These are phyloP conservation scores for Phylloscopus trochilus DNA, from an alignment of 2,113 vertebrate genomes.

Conservation along the genomic window DNA sequence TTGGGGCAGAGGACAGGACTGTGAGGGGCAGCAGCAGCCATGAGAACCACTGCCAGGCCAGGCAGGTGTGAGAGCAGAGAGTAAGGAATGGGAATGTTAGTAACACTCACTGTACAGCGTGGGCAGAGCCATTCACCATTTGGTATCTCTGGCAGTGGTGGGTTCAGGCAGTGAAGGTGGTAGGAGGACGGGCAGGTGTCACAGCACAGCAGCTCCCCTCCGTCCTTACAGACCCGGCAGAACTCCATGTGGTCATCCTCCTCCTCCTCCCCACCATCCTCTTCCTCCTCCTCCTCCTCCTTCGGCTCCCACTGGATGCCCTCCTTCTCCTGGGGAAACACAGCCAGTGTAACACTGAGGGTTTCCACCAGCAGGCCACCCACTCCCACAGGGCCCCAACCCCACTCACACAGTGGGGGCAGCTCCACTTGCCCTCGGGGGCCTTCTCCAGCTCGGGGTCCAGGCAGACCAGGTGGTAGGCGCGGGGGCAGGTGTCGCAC, in stretches of 20 bases:
- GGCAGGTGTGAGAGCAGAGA: neutral
- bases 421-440: constrained; percentile 98
- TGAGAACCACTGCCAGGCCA: neutral
- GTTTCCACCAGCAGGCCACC: fast-evolving
- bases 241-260: constrained; percentile 99
- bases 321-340: constrained; percentile 90
- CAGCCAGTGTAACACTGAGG: neutral
- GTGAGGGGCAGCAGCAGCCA: neutral
- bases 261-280: constrained; percentile 86
- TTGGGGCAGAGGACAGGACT: neutral
- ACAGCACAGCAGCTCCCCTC: constrained; percentile 68
- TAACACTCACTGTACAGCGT: constrained; percentile 91
- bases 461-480: constrained; percentile 97
- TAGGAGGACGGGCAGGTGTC: constrained; percentile 79
- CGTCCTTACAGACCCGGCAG: constrained; percentile 95
- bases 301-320: constrained; percentile 99
- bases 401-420: constrained; percentile 93
- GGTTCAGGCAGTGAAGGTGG: constrained; percentile 96
- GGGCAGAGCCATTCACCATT: constrained; percentile 99
- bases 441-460: constrained; percentile 97
- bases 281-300: constrained; percentile 90
- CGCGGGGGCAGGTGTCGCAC: constrained; percentile 94
- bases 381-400: fast-evolving
- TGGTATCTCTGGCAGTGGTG: constrained; percentile 94
- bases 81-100: neutral